Percentiles rank a stretch among this genome's conserved stretches.
These are phyloP conservation scores for Drosophila auraria DNA, from an alignment of 1,140 invertebrate genomes.

Conservation along the genomic window DNA sequence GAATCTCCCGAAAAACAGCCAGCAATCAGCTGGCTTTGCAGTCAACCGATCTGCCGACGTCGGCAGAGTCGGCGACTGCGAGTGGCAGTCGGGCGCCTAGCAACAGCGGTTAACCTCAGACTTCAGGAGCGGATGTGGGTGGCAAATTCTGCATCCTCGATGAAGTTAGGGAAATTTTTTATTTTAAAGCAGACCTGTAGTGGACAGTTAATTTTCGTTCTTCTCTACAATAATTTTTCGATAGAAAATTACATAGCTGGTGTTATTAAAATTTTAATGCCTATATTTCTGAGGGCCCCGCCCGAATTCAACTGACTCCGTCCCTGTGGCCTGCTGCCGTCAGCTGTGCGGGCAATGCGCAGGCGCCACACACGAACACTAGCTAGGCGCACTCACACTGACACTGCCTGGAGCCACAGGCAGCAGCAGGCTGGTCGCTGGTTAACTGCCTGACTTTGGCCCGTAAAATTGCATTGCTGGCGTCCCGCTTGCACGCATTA, in stretches of 20 bases:
- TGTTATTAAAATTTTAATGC: no score
- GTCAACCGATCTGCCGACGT: conserved; percentile 25
- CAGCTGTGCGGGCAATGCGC: conserved; percentile 52
- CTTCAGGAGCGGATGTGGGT: conserved; percentile 25
- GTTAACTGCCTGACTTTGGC: conserved; percentile 66
- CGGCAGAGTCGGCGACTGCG: conserved; percentile 22
- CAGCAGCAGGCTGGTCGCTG: conserved; percentile 38
- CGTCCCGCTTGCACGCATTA: conserved; percentile 65
- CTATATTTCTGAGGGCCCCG: background rate
- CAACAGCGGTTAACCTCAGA: conserved; percentile 43
- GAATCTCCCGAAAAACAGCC: conserved; percentile 12
- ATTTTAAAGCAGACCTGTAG: background rate
- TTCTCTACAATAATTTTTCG: no score
- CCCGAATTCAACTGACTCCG: conserved; percentile 3
- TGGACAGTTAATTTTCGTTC: no score
- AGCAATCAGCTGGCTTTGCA: conserved; percentile 53
- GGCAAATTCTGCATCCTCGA: background rate
- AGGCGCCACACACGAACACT: conserved; percentile 54
- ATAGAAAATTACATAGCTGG: background rate
- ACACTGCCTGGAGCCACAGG: conserved; percentile 13
- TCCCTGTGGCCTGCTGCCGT: conserved; percentile 23
- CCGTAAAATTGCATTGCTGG: conserved; percentile 78
- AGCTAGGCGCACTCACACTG: conserved; percentile 15
- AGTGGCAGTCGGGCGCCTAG: conserved; percentile 40
- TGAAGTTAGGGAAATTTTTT: background rate